Percentiles rank a stretch among this genome's conserved stretches.
These are phyloP conservation scores for Hylaeus volcanicus DNA, from an alignment of 1,140 invertebrate genomes.

Conservation along the genomic window DNA sequence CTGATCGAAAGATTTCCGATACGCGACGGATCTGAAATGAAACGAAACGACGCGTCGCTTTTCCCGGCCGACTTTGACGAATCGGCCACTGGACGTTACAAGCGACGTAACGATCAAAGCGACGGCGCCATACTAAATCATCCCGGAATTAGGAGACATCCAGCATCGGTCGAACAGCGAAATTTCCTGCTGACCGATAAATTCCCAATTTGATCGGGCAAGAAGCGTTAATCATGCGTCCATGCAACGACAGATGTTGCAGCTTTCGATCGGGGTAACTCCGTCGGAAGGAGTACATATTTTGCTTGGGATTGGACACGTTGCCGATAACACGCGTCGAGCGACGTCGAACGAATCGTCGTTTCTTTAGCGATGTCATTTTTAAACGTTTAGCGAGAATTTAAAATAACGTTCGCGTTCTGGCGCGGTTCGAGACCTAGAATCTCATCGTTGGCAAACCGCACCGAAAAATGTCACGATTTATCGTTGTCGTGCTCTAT, in stretches of 20 bases:
- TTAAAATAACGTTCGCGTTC: no score
- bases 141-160: neutral
- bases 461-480: neutral
- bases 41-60: conserved; percentile 28
- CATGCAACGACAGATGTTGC: neutral
- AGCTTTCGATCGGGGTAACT: no score
- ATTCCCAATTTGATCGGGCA: neutral
- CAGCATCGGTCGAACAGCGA: neutral
- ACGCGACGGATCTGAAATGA: conserved; percentile 18
- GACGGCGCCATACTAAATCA: neutral
- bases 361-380: no score
- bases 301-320: no score
- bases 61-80: conserved; percentile 28
- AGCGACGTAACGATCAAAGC: neutral
- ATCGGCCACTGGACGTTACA: conserved; percentile 15
- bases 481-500: conserved; percentile 38
- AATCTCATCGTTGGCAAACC: no score
- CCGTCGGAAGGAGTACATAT: no score
- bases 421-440: no score
- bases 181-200: neutral
- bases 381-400: no score
- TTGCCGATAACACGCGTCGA: no score
- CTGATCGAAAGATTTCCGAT: no score
- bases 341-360: no score
- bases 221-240: neutral